Evolutionary conservation across 2,888 invertebrate species (phyloP).

Genomic region (Sphaeridia pumilis): DNA sequence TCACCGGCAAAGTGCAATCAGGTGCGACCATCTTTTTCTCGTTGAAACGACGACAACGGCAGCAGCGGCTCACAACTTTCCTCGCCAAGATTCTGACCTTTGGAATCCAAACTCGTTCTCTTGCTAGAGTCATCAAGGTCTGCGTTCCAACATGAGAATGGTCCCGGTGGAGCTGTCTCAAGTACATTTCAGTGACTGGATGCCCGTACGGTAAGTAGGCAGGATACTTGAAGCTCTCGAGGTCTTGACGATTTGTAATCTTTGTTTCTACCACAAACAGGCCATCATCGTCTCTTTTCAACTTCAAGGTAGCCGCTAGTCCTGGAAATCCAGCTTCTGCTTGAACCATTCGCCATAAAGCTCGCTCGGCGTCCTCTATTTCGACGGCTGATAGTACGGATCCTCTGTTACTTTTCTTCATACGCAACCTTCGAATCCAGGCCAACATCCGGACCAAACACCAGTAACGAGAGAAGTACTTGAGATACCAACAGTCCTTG

Average conservation of each 20-base stretch:
- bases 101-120: neutral
- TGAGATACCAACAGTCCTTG: neutral
- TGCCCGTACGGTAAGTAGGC: neutral
- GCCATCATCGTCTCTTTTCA: constrained; percentile 1
- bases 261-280: constrained; percentile 1
- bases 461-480: neutral
- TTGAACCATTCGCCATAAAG: neutral
- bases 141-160: neutral
- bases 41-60: neutral
- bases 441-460: neutral
- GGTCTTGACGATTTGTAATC: neutral
- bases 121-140: neutral
- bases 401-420: neutral
- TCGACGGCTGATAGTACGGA: neutral
- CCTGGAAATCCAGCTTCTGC: neutral
- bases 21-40: neutral
- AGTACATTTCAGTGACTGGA: neutral
- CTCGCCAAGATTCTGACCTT: neutral
- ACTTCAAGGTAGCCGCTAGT: neutral
- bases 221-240: constrained; percentile 1
- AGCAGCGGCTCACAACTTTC: neutral
- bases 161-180: neutral
- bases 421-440: neutral
- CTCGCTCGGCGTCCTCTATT: neutral
- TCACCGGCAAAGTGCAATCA: constrained; percentile 31